Conservation (phyloP, 2,113 vertebrate genomes). For the Boulengeromyrus knoepffleri region DNA sequence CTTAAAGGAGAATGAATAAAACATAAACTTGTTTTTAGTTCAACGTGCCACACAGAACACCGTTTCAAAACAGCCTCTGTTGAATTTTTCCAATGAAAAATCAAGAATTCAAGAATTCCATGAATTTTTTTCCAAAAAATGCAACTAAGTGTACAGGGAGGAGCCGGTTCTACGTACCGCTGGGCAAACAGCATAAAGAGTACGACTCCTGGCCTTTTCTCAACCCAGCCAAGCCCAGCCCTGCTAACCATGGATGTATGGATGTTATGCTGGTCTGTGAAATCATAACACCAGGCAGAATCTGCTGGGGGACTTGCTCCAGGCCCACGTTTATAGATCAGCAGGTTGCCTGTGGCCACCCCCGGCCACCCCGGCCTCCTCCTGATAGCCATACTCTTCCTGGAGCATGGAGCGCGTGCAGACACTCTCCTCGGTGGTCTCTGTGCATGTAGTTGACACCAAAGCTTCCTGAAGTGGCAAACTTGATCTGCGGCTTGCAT, state of each 20-base stretch:
- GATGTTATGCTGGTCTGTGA: background rate
- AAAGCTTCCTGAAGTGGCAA: background rate
- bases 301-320: background rate
- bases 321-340: background rate
- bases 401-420: no score
- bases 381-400: background rate
- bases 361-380: background rate
- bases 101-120: background rate
- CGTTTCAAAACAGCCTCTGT: background rate
- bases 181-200: background rate
- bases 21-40: background rate
- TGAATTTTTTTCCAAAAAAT: background rate
- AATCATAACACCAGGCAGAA: background rate
- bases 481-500: conserved; percentile 31
- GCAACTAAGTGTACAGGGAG: background rate
- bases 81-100: background rate
- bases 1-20: background rate
- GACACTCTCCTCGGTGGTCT: background rate
- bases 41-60: background rate
- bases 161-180: background rate
- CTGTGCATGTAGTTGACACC: background rate
- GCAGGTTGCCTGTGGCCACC: background rate
- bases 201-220: background rate
- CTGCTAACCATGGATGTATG: background rate
- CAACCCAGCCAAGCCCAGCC: background rate